A percentile compares a stretch with the other conserved stretches of the same genome.
Evolutionary conservation across 2,888 invertebrate species (phyloP).

Genomic region (Melieria picta): DNA sequence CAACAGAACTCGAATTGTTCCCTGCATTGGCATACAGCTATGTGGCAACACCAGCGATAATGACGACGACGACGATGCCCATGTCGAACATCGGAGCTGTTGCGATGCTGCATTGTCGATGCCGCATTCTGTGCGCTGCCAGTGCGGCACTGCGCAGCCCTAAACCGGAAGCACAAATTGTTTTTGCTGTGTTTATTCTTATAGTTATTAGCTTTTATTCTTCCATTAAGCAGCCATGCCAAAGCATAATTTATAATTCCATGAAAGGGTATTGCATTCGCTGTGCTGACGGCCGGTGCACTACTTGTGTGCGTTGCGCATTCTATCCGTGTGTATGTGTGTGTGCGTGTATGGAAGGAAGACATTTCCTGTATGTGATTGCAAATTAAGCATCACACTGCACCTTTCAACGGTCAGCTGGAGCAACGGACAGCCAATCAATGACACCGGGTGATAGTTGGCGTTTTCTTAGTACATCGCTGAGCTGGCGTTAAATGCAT

Average conservation of each 20-base stretch:
- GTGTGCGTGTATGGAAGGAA: background rate
- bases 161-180: slow-evolving; percentile 1
- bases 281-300: too few relatives aligned
- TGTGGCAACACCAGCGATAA: background rate
- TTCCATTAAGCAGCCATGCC: background rate
- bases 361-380: background rate
- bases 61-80: background rate
- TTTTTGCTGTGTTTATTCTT: background rate
- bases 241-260: background rate
- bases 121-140: too few relatives aligned
- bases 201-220: background rate
- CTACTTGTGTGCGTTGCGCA: background rate
- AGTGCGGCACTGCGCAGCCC: background rate
- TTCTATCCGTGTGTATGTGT: background rate
- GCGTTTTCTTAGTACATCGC: too few relatives aligned
- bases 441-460: too few relatives aligned
- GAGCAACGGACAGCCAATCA: too few relatives aligned
- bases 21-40: background rate
- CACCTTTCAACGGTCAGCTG: too few relatives aligned
- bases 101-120: background rate
- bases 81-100: background rate
- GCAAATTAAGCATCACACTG: too few relatives aligned
- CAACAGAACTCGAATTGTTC: background rate
- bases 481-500: background rate
- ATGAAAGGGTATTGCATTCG: background rate